Evolutionary conservation across 2,113 vertebrate genomes (phyloP).

Genomic region (Fulmarus glacialis): DNA sequence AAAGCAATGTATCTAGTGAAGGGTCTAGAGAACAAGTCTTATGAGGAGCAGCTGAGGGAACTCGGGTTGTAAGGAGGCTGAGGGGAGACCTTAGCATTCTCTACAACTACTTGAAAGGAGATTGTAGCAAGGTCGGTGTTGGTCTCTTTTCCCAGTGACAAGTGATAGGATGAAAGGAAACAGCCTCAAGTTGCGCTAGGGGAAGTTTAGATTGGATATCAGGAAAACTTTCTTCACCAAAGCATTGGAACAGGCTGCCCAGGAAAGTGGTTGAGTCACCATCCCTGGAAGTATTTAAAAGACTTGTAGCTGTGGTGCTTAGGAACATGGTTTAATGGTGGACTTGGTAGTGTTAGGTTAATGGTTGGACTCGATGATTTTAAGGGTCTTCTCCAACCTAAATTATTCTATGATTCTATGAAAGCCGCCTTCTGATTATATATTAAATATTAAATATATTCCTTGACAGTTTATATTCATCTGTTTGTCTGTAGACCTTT

Average conservation of each 20-base stretch:
- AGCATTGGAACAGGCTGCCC: not conserved
- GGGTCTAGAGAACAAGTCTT: not conserved
- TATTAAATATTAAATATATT: not conserved
- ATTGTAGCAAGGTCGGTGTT: accelerated
- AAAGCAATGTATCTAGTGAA: not conserved
- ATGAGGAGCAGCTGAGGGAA: accelerated
- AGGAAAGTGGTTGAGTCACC: not conserved
- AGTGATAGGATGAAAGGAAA: accelerated
- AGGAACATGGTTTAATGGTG: not conserved
- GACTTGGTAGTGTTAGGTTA: not conserved
- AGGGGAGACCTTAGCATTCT: not conserved
- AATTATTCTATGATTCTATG: not conserved
- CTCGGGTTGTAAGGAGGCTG: not conserved
- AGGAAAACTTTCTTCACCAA: not conserved
- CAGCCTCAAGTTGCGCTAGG: not conserved
- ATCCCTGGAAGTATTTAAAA: not conserved
- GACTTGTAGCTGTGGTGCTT: accelerated
- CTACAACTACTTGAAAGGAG: not conserved
- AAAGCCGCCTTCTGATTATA: not conserved
- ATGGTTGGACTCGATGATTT: accelerated
- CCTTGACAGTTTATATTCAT: not conserved
- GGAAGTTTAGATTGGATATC: not conserved
- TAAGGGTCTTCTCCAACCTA: not conserved
- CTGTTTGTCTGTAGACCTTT: not conserved
- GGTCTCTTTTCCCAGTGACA: not conserved